Conservation (phyloP, 2,888 invertebrate species). For the Diachrysia chrysitis region DNA sequence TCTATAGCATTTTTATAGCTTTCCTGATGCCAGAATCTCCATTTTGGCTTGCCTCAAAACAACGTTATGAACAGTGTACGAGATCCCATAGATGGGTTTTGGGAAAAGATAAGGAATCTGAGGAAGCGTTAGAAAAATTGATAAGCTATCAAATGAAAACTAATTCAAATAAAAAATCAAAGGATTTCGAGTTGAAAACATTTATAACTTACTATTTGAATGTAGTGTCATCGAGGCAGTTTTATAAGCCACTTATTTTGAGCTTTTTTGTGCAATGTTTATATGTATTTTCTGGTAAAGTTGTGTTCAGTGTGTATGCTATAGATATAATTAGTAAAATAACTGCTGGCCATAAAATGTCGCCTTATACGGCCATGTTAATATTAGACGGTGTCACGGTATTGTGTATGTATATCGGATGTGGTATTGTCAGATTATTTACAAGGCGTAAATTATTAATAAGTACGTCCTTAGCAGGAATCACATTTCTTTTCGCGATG, state of each 20-base stretch:
- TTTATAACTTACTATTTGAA: slow-evolving; percentile 26
- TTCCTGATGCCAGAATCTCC: slow-evolving; percentile 66
- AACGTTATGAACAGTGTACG: slow-evolving; percentile 35
- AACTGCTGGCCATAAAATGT: slow-evolving; percentile 33
- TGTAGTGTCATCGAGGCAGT: slow-evolving; percentile 24
- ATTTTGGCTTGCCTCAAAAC: slow-evolving; percentile 55
- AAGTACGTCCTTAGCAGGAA: slow-evolving; percentile 25
- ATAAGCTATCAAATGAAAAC: slow-evolving; percentile 28
- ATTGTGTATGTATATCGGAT: slow-evolving; percentile 42
- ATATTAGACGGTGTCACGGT: slow-evolving; percentile 44
- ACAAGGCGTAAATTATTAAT: slow-evolving; percentile 38
- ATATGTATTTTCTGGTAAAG: slow-evolving; percentile 45
- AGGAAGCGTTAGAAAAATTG: slow-evolving; percentile 36
- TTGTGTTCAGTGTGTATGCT: slow-evolving; percentile 57
- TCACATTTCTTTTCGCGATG: slow-evolving; percentile 44
- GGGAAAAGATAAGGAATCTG: slow-evolving; percentile 42
- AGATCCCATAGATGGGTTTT: slow-evolving; percentile 54
- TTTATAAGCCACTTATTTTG: slow-evolving; percentile 43
- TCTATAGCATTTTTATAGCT: slow-evolving; percentile 48
- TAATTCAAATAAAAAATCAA: background rate
- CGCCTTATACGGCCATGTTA: slow-evolving; percentile 46
- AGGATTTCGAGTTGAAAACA: slow-evolving; percentile 11
- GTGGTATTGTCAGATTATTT: slow-evolving; percentile 34
- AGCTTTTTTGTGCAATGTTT: slow-evolving; percentile 27
- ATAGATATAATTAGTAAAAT: slow-evolving; percentile 66